Base-by-base conservation (phyloP, 2,888 invertebrate genomes). In the Andrena fulva region DNA sequence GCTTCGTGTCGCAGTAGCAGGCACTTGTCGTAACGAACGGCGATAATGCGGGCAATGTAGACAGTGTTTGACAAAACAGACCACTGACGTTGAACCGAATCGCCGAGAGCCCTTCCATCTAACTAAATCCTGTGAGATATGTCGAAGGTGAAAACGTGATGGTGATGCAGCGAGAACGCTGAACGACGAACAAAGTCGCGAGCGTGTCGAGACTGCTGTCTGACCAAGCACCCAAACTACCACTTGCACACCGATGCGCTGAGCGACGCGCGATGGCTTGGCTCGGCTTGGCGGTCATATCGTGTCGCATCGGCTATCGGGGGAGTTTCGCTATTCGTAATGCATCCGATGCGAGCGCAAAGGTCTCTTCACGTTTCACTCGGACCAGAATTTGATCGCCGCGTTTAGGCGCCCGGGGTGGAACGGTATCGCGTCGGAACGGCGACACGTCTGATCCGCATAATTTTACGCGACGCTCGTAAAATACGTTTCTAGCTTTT, bases 401-500 rank as follows among this genome's bases (percentile, higher is more conserved):
- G 42, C 12, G 8, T 62, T 62, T 62, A 31, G 31, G 50, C 24
- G 54, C 35, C 35, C 35, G 35, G 54, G 27, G 33, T 72, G 33
- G 35, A 24, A 12, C 5, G 35, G 4, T 72, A 63, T 56, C 63
- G 27, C 35, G n/a, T 52, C 16, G 50, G 48, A 42, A 31, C 62
- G 10, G 8, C 59, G 12, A 4, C 59, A 60, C 67, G 63, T 16
- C 70, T 52, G 42, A 66, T 70, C 42, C 54, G 59, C 76, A 63
- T 76, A 75, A 76, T 81, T 73, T 76, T 69, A 62, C 74, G 74
- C 52, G 67, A 60, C 72, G 66, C 27, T 31, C 72, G 66, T 72
- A 64, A 77, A 71, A 66, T 56, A 77, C 63, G 42, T 66, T 64
- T 42, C 35, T 42, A 31, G 69, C 69, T 66, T 79, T 69, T 64